Base-by-base conservation (phyloP, 2,113 vertebrate genomes). In the Nyctibius bracteatus region DNA sequence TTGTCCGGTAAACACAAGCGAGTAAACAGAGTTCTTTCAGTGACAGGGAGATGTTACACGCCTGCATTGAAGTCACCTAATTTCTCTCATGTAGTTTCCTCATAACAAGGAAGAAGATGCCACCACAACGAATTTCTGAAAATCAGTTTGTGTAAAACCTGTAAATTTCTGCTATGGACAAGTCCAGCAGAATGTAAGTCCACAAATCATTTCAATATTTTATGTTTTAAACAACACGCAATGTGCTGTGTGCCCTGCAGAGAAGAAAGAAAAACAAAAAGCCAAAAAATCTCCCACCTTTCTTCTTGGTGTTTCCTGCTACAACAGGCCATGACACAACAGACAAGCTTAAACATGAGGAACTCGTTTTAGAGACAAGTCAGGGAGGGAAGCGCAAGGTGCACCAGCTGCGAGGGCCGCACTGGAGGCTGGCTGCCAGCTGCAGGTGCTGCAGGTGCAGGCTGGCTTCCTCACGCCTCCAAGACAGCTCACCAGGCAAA, bases 261-360 rank as follows among this genome's bases (percentile, higher is more conserved):
- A 52, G 52, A 58, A 30, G 9, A 21, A 31, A 7, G 22, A 23
- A 33, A 6, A 5, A 9, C 35, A 10, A 41, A 51, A 9, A 49
- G 5, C 4, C 24, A 9, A 7, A 18, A 33, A 35, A 21, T 33
- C 27, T 67, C 22, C 30, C 44, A 51, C 35, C n/a, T 68, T 63
- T 35, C 31, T 57, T 49, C n/a, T 23, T 28, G 16, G 25, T 10
- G 10, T 39, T 74, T 44, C 12, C 17, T 27, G 28, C 33, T 18
- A 11, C 12, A 51, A 15, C 37, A 35, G 9, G 14, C 17, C 2
- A 1, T 37, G 39, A 49, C 30, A 39, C 3, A 18, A 70, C 12
- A 18, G 65, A 8, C 19, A 44, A 37, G 7, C 18, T 14, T 19
- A 23, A 33, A 27, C 9, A 5, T 0, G 3, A 57, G 24, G 43